These are phyloP conservation scores for Silvanus unidentatus DNA, from an alignment of 2,888 invertebrate species.

Conservation along the genomic window DNA sequence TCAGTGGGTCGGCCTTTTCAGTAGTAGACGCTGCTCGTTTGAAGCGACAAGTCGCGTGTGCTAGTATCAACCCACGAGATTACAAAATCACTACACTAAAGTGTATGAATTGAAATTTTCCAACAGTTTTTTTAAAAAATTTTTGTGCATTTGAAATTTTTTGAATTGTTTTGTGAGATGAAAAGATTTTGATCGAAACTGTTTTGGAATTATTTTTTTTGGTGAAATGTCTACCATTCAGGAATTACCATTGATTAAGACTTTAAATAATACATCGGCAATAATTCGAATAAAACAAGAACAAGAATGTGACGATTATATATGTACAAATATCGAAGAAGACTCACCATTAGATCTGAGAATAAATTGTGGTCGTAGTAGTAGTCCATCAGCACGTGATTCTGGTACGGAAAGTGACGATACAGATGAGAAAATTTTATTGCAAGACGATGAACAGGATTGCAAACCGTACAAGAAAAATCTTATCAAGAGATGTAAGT, in stretches of 20 bases:
- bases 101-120: no score
- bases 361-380: constrained; percentile 52
- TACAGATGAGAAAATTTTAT: constrained; percentile 53
- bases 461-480: constrained; percentile 80
- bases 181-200: no score
- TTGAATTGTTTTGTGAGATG: no score
- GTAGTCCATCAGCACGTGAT: constrained; percentile 48
- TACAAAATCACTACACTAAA: no score
- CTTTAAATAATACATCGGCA: constrained; percentile 14
- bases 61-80: no score
- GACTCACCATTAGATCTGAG: constrained; percentile 71
- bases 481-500: constrained; percentile 93
- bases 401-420: constrained; percentile 79
- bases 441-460: constrained; percentile 52
- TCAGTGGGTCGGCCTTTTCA: constrained; percentile 51
- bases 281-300: not conserved
- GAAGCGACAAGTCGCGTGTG: constrained; percentile 18
- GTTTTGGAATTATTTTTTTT: constrained; percentile 26
- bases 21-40: constrained; percentile 26
- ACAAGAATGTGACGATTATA: constrained; percentile 28
- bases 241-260: constrained; percentile 25
- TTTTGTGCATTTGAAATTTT: no score
- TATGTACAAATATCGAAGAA: constrained; percentile 39
- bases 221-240: constrained; percentile 30
- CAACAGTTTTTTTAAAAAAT: not conserved